A percentile compares a stretch with the other conserved stretches of the same genome.
phyloP scores from a whole-genome alignment of 2,113 vertebrate genomes.

The Gallinago media region DNA sequence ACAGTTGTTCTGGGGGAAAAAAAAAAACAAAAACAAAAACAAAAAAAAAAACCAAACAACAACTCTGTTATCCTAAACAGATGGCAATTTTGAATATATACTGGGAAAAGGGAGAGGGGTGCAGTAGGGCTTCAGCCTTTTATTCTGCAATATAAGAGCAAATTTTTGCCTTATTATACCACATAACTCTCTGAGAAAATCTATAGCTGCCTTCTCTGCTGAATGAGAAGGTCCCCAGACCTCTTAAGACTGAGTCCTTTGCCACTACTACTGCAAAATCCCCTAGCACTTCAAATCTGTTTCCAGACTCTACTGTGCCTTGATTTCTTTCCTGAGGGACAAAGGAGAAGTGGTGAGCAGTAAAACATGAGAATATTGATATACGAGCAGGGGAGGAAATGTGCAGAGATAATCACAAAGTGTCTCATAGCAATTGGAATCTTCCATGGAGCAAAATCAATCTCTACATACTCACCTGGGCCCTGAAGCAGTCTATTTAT shows the following conservation, averaged over 20 bases:
- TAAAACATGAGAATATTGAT: background rate
- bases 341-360: background rate
- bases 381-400: background rate
- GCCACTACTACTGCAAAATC: background rate
- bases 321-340: background rate
- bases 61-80: background rate
- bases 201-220: background rate
- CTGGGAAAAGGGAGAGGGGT: background rate
- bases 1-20: background rate
- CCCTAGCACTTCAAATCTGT: background rate
- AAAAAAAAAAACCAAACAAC: too few relatives aligned
- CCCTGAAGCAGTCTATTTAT: background rate
- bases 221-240: background rate
- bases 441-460: background rate
- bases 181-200: background rate
- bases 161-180: background rate
- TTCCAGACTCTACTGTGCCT: background rate
- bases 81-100: background rate
- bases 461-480: background rate
- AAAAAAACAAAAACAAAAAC: accelerated
- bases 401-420: background rate
- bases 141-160: background rate
- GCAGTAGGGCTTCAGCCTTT: background rate
- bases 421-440: background rate
- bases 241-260: background rate